A percentile compares a stretch with the other conserved stretches of the same genome.
phyloP scores from a whole-genome alignment of 2,113 vertebrate genomes.

The Pangasianodon gigas region DNA sequence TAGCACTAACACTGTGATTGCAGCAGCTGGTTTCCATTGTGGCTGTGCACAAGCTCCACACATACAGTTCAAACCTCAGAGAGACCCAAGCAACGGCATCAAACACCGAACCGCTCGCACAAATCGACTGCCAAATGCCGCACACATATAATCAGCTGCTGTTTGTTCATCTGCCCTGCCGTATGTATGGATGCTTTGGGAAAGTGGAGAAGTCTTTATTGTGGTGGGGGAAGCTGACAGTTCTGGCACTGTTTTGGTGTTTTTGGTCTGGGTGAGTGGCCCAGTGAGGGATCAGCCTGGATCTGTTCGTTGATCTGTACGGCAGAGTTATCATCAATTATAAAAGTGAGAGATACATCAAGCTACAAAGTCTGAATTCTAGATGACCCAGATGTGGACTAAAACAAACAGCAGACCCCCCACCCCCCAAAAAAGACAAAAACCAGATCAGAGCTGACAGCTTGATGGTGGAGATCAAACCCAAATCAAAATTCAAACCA shows the following conservation, averaged over 20 bases:
- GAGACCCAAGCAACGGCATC: slow-evolving; percentile 31
- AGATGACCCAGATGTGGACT: not conserved
- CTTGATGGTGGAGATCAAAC: not conserved
- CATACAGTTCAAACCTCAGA: slow-evolving; percentile 57
- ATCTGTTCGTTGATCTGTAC: not conserved
- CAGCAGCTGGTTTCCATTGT: slow-evolving; percentile 69
- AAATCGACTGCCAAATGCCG: slow-evolving; percentile 3
- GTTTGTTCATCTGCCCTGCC: slow-evolving; percentile 35
- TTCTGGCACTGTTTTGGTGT: not conserved
- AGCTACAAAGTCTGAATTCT: not conserved
- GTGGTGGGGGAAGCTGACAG: slow-evolving; percentile 13
- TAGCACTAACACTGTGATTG: slow-evolving; percentile 34
- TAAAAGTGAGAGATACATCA: not conserved
- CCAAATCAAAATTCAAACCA: not conserved
- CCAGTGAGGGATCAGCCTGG: not conserved
- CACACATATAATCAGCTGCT: slow-evolving; percentile 30
- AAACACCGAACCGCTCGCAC: slow-evolving; percentile 3
- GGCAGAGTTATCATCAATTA: slow-evolving; percentile 12
- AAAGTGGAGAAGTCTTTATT: slow-evolving; percentile 5
- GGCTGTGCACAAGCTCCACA: slow-evolving; percentile 52
- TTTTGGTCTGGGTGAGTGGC: not conserved
- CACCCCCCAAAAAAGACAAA: not conserved
- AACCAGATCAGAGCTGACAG: too few relatives aligned
- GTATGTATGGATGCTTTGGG: slow-evolving; percentile 15
- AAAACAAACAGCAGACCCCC: not conserved